These are phyloP conservation scores for Eupsilia transversa DNA, from an alignment of 2,888 invertebrate genomes.

Conservation along the genomic window DNA sequence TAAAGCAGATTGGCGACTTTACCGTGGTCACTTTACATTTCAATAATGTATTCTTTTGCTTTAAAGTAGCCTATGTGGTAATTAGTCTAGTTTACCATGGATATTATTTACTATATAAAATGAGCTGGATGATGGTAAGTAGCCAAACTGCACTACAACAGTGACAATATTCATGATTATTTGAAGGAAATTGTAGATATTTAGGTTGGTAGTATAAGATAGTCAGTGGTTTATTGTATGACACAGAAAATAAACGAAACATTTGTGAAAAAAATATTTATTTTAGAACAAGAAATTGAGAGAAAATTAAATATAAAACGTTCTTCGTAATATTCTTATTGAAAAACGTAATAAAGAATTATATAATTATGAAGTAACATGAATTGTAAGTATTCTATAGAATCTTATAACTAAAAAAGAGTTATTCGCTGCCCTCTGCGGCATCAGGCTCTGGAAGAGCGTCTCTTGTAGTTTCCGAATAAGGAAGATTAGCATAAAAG, in stretches of 20 bases:
- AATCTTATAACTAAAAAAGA: slow-evolving; percentile 10
- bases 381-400: slow-evolving; percentile 1
- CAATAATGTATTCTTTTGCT: slow-evolving; percentile 4
- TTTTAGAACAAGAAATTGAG: slow-evolving; percentile 14
- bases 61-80: slow-evolving; percentile 12
- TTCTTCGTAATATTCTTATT: slow-evolving; percentile 24
- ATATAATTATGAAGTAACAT: slow-evolving; percentile 7
- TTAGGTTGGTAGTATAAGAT: slow-evolving; percentile 4
- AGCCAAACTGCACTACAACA: slow-evolving; percentile 20
- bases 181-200: slow-evolving; percentile 27
- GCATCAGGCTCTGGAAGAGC: slow-evolving; percentile 17
- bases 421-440: slow-evolving; percentile 16
- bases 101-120: slow-evolving; percentile 22
- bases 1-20: slow-evolving; percentile 15
- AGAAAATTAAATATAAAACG: slow-evolving; percentile 1
- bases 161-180: slow-evolving; percentile 5
- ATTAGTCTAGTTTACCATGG: slow-evolving; percentile 15
- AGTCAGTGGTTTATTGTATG: slow-evolving; percentile 11
- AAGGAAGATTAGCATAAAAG: slow-evolving; percentile 29
- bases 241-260: slow-evolving; percentile 17
- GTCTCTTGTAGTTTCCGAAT: slow-evolving; percentile 21
- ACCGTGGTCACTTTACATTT: slow-evolving; percentile 15
- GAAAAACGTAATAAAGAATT: slow-evolving; percentile 19
- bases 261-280: slow-evolving; percentile 5
- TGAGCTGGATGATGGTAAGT: slow-evolving; percentile 26